A percentile compares a stretch with the other conserved stretches of the same genome.
Evolutionary conservation across 2,888 invertebrate species (phyloP).

Genomic region (Periphyllus acericola): DNA sequence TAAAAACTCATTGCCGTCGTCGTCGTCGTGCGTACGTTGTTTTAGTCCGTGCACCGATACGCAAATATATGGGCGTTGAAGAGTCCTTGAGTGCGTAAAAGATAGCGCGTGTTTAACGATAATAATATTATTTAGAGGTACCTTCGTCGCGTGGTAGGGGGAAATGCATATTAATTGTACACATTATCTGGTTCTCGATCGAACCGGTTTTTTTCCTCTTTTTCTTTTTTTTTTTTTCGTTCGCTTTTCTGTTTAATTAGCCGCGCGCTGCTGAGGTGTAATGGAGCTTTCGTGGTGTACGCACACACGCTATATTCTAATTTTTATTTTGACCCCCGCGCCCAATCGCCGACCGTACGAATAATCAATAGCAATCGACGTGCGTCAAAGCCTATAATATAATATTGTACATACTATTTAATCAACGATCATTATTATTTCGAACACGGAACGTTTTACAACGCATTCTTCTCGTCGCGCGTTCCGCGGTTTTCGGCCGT

Average conservation of each 20-base stretch:
- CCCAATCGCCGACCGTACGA: too few species aligned
- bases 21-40: neutral
- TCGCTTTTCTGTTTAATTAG: conserved; percentile 12
- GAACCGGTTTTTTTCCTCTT: conserved; percentile 24
- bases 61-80: conserved; percentile 39
- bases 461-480: too few species aligned
- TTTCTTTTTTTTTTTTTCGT: conserved; percentile 4
- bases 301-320: neutral
- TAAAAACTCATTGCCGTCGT: neutral
- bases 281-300: neutral
- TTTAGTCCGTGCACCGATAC: neutral
- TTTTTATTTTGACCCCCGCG: too few species aligned
- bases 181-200: conserved; percentile 23
- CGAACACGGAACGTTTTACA: too few species aligned
- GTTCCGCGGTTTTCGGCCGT: too few species aligned
- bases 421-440: too few species aligned
- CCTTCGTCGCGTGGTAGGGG: neutral
- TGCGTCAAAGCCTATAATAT: too few species aligned
- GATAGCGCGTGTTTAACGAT: conserved; percentile 29
- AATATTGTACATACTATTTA: too few species aligned
- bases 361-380: too few species aligned
- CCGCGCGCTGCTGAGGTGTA: neutral
- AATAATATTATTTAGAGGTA: neutral
- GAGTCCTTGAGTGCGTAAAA: conserved; percentile 45
- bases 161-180: conserved; percentile 16